These are phyloP conservation scores for Agelaius phoeniceus DNA, from an alignment of 2,113 vertebrate species.

Conservation along the genomic window DNA sequence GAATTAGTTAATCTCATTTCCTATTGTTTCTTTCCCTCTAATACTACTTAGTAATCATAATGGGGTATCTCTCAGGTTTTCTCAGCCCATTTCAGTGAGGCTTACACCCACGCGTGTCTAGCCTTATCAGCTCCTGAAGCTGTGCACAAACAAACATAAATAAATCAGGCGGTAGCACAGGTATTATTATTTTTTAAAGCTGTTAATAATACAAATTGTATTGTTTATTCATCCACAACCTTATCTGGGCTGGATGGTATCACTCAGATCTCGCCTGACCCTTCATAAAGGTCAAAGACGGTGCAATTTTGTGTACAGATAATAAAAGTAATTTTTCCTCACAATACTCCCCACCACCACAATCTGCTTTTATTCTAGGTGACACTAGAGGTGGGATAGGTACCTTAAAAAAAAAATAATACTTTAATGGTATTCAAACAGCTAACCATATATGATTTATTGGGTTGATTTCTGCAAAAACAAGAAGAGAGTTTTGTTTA, in stretches of 20 bases:
- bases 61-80: not conserved
- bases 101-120: not conserved
- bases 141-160: not conserved
- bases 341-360: not conserved
- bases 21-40: not conserved
- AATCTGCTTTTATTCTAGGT: not conserved
- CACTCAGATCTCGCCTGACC: not conserved
- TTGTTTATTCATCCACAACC: not conserved
- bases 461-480: not conserved
- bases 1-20: not conserved
- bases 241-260: not conserved
- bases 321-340: slow-evolving; percentile 8
- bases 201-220: not conserved
- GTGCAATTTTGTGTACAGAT: not conserved
- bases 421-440: not conserved
- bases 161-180: not conserved
- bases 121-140: not conserved
- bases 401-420: not conserved
- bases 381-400: not conserved
- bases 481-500: not conserved
- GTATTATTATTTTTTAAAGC: not conserved
- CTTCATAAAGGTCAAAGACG: not conserved
- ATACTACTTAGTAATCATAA: not conserved
- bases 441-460: not conserved
- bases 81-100: not conserved